A percentile compares a stretch with the other conserved stretches of the same genome.
Conservation (phyloP, 2,888 invertebrate species). For the Fissipunctia ypsillon region DNA sequence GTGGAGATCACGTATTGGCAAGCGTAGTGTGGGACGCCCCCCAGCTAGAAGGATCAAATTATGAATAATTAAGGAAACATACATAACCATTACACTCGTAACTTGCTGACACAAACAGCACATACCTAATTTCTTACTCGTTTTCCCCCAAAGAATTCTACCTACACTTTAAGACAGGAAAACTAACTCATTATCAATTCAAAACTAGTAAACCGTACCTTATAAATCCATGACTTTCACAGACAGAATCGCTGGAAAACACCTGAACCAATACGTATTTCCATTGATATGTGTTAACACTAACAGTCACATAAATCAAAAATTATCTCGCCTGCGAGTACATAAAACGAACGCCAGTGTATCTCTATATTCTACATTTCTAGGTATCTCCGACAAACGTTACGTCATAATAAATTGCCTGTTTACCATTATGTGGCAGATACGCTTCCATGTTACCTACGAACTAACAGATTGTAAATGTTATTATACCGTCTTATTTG, state of each 20-base stretch:
- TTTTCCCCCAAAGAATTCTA: not conserved
- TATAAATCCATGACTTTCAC: not conserved
- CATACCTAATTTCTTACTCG: not conserved
- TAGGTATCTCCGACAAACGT: conserved; percentile 39
- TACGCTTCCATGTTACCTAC: conserved; percentile 38
- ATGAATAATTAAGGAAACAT: too few species aligned
- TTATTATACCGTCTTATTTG: conserved; percentile 52
- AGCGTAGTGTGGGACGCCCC: too few species aligned
- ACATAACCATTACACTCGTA: too few species aligned
- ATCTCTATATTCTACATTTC: conserved; percentile 50
- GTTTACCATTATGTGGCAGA: conserved; percentile 54
- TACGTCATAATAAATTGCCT: conserved; percentile 61
- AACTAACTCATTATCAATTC: not conserved
- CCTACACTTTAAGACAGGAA: not conserved
- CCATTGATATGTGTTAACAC: conserved; percentile 38
- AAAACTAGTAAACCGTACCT: conserved; percentile 2
- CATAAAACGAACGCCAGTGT: conserved; percentile 48
- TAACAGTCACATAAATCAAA: conserved; percentile 59
- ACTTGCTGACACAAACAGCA: not conserved
- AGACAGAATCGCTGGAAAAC: conserved; percentile 2
- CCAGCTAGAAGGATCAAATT: too few species aligned
- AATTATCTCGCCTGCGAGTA: conserved; percentile 55
- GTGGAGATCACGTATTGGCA: too few species aligned
- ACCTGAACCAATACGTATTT: conserved; percentile 14
- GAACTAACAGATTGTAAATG: conserved; percentile 49